Conservation (phyloP, 2,888 invertebrate genomes). For the Caenorhabditis panamensis region DNA sequence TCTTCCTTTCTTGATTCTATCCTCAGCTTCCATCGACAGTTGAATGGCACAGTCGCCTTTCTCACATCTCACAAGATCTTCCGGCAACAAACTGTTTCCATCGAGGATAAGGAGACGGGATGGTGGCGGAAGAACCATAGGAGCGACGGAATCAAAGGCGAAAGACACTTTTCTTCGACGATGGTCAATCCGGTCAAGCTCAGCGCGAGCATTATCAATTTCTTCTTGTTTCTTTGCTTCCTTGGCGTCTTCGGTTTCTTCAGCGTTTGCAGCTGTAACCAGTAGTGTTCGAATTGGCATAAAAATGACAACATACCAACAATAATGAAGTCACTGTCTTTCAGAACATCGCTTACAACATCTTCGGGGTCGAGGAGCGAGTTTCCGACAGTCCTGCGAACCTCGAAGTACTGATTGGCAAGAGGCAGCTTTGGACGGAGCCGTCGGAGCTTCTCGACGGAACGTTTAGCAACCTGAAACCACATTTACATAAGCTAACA, state of each 20-base stretch:
- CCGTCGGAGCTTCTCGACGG: slow-evolving; percentile 66
- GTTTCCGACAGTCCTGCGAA: slow-evolving; percentile 85
- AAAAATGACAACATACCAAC: slow-evolving; percentile 83
- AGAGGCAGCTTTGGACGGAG: slow-evolving; percentile 63
- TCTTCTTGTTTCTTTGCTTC: slow-evolving; percentile 64
- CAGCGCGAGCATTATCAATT: slow-evolving; percentile 47
- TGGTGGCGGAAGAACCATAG: slow-evolving; percentile 54
- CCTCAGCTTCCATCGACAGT: slow-evolving; percentile 84
- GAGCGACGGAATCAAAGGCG: slow-evolving; percentile 46
- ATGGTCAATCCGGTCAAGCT: slow-evolving; percentile 50
- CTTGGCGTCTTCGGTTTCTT: slow-evolving; percentile 68
- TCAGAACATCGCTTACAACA: slow-evolving; percentile 84
- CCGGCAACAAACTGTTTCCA: slow-evolving; percentile 84
- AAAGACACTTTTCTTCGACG: slow-evolving; percentile 59
- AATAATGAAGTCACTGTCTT: slow-evolving; percentile 85
- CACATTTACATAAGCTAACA: too few species aligned
- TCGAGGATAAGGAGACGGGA: slow-evolving; percentile 83
- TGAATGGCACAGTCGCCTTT: slow-evolving; percentile 84
- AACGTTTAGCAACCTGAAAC: slow-evolving; percentile 65
- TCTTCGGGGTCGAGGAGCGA: slow-evolving; percentile 85
- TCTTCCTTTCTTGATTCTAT: slow-evolving; percentile 84
- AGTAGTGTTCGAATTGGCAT: background rate
- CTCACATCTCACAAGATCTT: slow-evolving; percentile 84
- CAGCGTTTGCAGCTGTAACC: slow-evolving; percentile 41
- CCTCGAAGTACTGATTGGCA: slow-evolving; percentile 77